Base-by-base conservation (phyloP, 2,113 vertebrate genomes). In the Embiotoca jacksoni region DNA sequence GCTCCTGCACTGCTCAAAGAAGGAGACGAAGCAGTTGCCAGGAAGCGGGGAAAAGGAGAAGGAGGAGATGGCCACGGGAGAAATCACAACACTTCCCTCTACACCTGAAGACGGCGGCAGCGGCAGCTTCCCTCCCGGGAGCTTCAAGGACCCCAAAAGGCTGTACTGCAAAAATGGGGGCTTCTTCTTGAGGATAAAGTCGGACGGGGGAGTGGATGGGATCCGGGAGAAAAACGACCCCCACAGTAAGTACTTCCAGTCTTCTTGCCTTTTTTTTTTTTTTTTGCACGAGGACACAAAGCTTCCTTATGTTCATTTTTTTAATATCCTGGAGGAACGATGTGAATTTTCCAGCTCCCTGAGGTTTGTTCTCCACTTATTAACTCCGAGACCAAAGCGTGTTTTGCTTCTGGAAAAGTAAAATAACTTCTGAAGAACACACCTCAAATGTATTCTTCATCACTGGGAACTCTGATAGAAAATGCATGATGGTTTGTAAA, bases 81-180 rank as follows among this genome's bases (percentile, higher is more conserved):
- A 91, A 61, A 96, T 97, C 94, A 96, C 96, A 80, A 97, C 97
- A 23, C 94, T 98, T 78, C 96, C 96, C 49, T 73, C 94, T 41
- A 88, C 94, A 70, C 88, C 96, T 72, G 97, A 96, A 71, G 96
- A 95, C 85, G 92, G 95, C 37, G 91, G 93, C 69, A 87, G 94
- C 60, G 78, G 92, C 47, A 91, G 96, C 52, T 98, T 98, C 55
- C 92, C 97, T 1, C 95, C 97, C 0, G 97, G 97, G 5, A 94
- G 91, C 91, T 98, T 97, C 89, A 98, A 96, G 92, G 98, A 98
- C 9, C 97, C 97, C 78, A 99, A 99, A 75, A 89, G 97, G 61
- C 94, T 99, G 4, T 99, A 99, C 92, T 99, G 97, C 89, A 99
- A 99, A 80, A 99, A 98, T 85, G 98, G 97, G 4, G 98, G 98